Percentiles rank a stretch among this genome's conserved stretches.
Evolutionary conservation across 2,888 invertebrate species (phyloP).

Genomic region (Amiota mariae): DNA sequence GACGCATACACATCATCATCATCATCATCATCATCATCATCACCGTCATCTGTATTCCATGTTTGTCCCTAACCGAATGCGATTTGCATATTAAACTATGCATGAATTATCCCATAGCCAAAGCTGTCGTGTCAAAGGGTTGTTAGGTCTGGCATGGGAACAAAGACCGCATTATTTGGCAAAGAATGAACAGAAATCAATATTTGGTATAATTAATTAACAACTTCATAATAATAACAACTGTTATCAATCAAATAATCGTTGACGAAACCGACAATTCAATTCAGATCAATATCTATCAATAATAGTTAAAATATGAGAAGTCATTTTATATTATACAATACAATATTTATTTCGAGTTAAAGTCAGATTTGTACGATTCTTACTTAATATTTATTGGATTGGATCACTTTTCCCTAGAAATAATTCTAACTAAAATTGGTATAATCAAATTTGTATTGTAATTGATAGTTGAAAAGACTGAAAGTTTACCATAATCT

Average conservation of each 20-base stretch:
- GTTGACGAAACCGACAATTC: slow-evolving; percentile 43
- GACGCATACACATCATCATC: neutral
- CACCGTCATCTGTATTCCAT: slow-evolving; percentile 39
- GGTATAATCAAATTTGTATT: too few species aligned
- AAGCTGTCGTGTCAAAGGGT: slow-evolving; percentile 41
- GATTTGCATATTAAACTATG: slow-evolving; percentile 56
- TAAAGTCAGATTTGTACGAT: neutral
- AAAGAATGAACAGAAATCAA: slow-evolving; percentile 60
- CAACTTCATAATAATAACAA: slow-evolving; percentile 56
- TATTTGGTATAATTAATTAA: slow-evolving; percentile 68
- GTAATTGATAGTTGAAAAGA: too few species aligned
- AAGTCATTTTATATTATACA: neutral
- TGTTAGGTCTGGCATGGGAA: slow-evolving; percentile 57
- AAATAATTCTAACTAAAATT: too few species aligned
- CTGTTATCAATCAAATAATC: slow-evolving; percentile 59
- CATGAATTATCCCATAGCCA: slow-evolving; percentile 34
- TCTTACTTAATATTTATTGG: too few species aligned
- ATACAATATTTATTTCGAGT: slow-evolving; percentile 1
- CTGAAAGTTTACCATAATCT: too few species aligned
- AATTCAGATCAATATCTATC: slow-evolving; percentile 43
- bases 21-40: too few species aligned
- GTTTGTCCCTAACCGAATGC: slow-evolving; percentile 52
- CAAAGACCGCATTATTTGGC: slow-evolving; percentile 53
- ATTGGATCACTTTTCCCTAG: too few species aligned
- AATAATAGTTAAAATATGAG: slow-evolving; percentile 2